These are phyloP conservation scores for Nycticryphes semicollaris DNA, from an alignment of 2,113 vertebrate genomes.

Conservation along the genomic window DNA sequence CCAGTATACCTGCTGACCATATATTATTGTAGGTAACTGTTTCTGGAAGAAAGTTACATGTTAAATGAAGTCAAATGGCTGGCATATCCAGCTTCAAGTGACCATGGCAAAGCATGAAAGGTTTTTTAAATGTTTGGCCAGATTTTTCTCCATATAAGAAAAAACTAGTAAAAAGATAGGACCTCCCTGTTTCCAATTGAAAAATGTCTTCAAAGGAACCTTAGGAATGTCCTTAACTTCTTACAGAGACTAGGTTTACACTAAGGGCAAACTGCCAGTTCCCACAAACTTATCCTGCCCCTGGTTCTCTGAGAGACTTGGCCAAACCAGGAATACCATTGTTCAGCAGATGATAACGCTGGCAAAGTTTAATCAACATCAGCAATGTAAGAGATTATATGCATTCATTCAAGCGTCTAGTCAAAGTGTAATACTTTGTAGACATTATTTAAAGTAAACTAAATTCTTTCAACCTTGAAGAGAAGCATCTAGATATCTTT, in stretches of 20 bases:
- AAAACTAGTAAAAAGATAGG: background rate
- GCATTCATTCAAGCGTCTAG: background rate
- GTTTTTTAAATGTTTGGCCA: background rate
- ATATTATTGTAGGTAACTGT: background rate
- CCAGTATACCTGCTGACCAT: background rate
- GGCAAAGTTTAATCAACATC: background rate
- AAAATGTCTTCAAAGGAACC: background rate
- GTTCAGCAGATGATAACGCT: background rate
- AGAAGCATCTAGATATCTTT: background rate
- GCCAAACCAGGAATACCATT: background rate
- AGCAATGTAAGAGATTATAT: background rate
- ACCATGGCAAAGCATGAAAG: background rate
- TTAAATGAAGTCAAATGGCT: background rate
- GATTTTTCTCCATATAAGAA: background rate
- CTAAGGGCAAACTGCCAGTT: background rate
- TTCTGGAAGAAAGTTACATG: no score
- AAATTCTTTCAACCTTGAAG: background rate
- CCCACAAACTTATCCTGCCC: background rate
- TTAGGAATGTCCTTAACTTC: background rate
- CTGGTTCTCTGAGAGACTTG: background rate
- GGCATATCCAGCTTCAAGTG: background rate
- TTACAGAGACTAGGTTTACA: background rate
- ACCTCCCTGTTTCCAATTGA: background rate
- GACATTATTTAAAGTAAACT: background rate
- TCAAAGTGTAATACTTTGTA: background rate